Evolutionary conservation across 2,888 invertebrate genomes (phyloP), one percentile per base, ranked within the genome.

Genomic region (Volucella zonaria): DNA sequence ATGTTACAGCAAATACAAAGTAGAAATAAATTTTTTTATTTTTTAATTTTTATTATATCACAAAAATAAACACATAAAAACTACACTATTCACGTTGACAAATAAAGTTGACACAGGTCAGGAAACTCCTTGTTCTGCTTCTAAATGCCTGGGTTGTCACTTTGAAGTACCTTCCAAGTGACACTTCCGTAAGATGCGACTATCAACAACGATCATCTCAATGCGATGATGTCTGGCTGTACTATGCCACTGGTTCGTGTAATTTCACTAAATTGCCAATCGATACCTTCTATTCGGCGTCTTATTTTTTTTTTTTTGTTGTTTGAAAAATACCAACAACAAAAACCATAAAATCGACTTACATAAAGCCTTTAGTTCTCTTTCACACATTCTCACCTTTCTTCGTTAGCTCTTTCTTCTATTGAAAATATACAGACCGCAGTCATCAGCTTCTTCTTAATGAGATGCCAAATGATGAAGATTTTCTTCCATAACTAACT

Each of bases 311-410:
- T 31, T 31, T 31, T 75, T 49, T 54, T 23, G 40, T 56, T 61
- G 61, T 45, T 67, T 58, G 47, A 67, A 67, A 70, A 42, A 66
- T 51, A 42, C 78, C 47, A 75, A 10, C 54, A 66, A 61, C 56
- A 70, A 82, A 54, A 67, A 54, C 59, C 18, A 58, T 47, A 49
- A 68, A 49, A 43, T 52, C 38, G 51, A 67, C 80, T 85, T 81
- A 77, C 85, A 73, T 81, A 77, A 81, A 67, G 62, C 15, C 52
- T 74, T 31, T 70, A 76, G 75, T 83, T 83, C 75, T 82, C 80
- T 58, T 83, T 85, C 67, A 81, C 83, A 83, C 75, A 80, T 76
- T 81, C 56, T 58, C 76, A 62, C 76, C 67, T 85, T 64, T 58
- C 67, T 58, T 74, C 52, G 43, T 71, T 62, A 70, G 58, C 58